Evolutionary conservation across 2,888 invertebrate species (phyloP).

Genomic region (Candidula unifasciata): DNA sequence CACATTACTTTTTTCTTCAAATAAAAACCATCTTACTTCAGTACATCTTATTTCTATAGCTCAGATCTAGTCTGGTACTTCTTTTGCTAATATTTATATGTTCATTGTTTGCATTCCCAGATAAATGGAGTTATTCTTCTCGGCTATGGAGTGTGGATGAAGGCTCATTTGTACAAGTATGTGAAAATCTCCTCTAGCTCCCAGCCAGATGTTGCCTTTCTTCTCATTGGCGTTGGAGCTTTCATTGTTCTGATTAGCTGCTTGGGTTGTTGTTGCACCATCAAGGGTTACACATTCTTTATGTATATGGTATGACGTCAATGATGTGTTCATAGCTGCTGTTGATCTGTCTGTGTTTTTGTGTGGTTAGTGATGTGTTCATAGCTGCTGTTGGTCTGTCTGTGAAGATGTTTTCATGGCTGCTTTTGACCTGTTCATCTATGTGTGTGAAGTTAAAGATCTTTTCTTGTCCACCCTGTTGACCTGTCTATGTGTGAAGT

Average conservation of each 20-base stretch:
- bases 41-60: no score
- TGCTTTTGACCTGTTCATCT: not conserved
- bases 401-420: not conserved
- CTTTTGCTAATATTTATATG: no score
- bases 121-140: conserved; percentile 86
- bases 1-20: no score
- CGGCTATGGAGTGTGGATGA: conserved; percentile 87
- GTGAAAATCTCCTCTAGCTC: conserved; percentile 82
- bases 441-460: not conserved
- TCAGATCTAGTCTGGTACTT: no score
- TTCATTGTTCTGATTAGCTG: conserved; percentile 86
- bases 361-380: not conserved
- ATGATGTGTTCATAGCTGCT: not conserved
- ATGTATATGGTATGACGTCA: conserved; percentile 85
- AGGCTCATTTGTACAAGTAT: conserved; percentile 87
- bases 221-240: conserved; percentile 83
- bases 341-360: not conserved
- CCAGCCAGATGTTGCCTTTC: conserved; percentile 71
- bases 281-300: conserved; percentile 87
- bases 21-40: no score
- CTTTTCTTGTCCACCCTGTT: no score
- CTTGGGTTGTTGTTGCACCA: conserved; percentile 90
- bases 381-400: not conserved
- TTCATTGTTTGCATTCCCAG: conserved; percentile 78
- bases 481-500: no score